Evolutionary conservation across 2,113 vertebrate species (phyloP).

Genomic region (Salminus brasiliensis): DNA sequence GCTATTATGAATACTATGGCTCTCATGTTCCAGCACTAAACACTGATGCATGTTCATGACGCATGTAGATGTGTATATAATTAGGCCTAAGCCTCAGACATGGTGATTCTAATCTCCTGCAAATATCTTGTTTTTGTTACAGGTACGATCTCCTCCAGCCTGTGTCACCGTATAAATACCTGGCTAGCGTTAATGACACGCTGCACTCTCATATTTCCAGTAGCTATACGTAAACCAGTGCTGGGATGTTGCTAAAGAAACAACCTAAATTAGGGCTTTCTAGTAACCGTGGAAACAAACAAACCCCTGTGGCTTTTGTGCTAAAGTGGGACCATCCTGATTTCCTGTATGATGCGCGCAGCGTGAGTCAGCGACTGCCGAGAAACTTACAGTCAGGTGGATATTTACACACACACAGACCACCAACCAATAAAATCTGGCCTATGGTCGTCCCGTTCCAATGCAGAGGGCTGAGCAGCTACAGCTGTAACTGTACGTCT

Average conservation of each 20-base stretch:
- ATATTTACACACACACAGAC: no score
- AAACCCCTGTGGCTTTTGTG: conserved; percentile 16
- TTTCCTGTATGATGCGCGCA: neutral
- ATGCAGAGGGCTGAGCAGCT: neutral
- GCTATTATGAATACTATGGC: no score
- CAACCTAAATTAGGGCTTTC: neutral
- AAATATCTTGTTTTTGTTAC: no score
- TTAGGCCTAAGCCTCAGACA: no score
- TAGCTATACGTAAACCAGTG: neutral
- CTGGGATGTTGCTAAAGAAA: neutral
- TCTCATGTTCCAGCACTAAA: no score
- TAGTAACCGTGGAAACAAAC: conserved; percentile 31
- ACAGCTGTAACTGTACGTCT: no score
- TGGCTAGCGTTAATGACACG: neutral
- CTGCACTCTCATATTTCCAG: neutral
- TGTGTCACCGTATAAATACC: no score
- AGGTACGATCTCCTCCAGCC: no score
- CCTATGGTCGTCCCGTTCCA: neutral
- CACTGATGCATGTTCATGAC: no score
- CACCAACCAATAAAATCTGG: no score
- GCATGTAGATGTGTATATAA: no score
- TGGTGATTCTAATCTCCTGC: no score
- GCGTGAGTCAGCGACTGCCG: neutral
- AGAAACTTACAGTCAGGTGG: neutral
- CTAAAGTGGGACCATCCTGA: conserved; percentile 14